Conservation (phyloP, 2,113 vertebrate genomes). For the Corythornis madagascariensis region DNA sequence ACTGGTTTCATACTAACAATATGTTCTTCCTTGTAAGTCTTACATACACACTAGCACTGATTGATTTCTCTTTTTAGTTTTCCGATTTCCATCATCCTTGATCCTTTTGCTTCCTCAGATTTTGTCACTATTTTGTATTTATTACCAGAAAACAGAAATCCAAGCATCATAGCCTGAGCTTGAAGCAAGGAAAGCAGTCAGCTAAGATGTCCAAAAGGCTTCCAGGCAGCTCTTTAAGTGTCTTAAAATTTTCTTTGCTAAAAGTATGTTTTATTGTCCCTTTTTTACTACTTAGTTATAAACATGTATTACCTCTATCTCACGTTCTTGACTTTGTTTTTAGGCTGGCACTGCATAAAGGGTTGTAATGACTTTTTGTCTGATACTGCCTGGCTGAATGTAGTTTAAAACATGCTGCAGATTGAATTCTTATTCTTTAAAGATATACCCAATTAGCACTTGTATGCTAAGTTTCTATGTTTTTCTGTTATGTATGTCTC, state of each 20-base stretch:
- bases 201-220: neutral
- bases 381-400: neutral
- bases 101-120: neutral
- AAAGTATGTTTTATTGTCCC: neutral
- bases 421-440: neutral
- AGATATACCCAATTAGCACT: neutral
- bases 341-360: neutral
- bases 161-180: neutral
- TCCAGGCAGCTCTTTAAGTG: neutral
- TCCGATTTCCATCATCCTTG: neutral
- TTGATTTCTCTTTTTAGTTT: neutral
- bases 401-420: neutral
- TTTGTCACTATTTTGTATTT: neutral
- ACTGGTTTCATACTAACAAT: neutral
- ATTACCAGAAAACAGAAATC: neutral
- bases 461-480: neutral
- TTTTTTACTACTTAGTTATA: neutral
- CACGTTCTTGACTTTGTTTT: neutral
- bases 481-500: neutral
- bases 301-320: neutral
- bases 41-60: neutral
- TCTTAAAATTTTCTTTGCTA: neutral
- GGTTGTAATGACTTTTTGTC: neutral
- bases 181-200: neutral
- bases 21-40: neutral